Evolutionary conservation across 2,797 vertebrate genomes (phyloP), one percentile per base, ranked within the genome.

Genomic region (Linurgus olivaceus): DNA sequence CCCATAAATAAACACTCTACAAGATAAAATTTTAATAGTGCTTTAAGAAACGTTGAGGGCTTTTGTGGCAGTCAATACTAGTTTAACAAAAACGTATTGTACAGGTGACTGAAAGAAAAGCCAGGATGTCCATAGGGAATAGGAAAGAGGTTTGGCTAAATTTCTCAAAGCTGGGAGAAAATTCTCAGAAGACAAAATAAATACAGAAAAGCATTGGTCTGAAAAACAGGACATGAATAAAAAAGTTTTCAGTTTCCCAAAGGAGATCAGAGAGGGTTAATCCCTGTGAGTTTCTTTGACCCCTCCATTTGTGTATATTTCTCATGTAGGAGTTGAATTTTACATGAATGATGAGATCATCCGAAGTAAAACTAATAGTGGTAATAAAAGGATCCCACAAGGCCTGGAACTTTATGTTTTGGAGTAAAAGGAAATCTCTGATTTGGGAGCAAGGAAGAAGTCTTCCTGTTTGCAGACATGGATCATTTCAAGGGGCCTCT

Each of bases 291-390:
- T 87, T 91, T 95, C 62, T 92, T 90, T 92, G 76, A 92, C 52
- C 31, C 26, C 35, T 95, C 77, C 52, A 52, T 89, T 96, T 89
- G 57, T 74, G 33, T 59, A 21, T 88, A 68, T 85, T 90, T 45
- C 57, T 89, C 51, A 63, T 42, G 52, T 35, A 95, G 75, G 61
- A 96, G 47, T 18, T 77, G 47, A 72, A 75, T 94, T 96, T 92
- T 89, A 75, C 65, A 50, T 87, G 88, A 90, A 68, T 86, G 86
- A 90, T 96, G 92, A 96, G 57, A 71, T 97, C 93, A 95, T 91
- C 55, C n/a, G 54, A 75, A 82, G 9, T 83, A 85, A 94, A 93
- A 47, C 48, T 90, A 89, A 81, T 40, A 74, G 54, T 54, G 37
- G 79, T 77, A 94, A 86, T 82, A 93, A 73, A 95, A 88, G 29